Conservation (phyloP, 2,113 vertebrate genomes). For the Poecile atricapillus region DNA sequence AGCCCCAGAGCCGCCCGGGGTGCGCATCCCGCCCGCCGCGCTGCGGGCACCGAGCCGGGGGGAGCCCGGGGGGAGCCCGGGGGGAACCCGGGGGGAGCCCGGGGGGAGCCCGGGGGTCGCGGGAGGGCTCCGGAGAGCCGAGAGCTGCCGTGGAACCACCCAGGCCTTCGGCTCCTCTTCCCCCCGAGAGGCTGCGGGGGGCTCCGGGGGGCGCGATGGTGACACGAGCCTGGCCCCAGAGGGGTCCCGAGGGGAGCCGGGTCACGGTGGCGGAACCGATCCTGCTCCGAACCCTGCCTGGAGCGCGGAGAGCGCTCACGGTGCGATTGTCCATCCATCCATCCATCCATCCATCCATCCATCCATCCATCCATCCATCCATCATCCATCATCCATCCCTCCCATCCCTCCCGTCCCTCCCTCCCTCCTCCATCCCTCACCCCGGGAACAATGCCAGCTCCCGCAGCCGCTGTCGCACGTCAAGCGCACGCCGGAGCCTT, state of each 20-base stretch:
- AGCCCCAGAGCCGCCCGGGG: neutral
- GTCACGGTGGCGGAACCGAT: neutral
- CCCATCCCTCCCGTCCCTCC: neutral
- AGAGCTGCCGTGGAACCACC: neutral
- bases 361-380: rapidly evolving
- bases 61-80: too few species aligned
- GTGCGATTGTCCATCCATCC: neutral
- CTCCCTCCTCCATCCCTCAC: neutral
- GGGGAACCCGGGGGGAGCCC: too few species aligned
- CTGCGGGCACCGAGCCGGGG: too few species aligned
- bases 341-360: rapidly evolving
- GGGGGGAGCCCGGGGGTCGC: too few species aligned
- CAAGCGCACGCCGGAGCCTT: neutral
- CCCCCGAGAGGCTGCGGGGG: neutral
- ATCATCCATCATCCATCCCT: rapidly evolving
- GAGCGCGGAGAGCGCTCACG: neutral
- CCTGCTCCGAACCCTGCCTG: neutral
- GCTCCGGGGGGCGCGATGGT: neutral
- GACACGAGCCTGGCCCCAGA: neutral
- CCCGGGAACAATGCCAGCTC: neutral
- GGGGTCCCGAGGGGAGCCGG: neutral
- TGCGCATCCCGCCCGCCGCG: neutral
- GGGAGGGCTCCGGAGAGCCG: neutral
- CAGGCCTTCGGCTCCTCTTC: neutral
- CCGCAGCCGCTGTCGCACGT: neutral